Evolutionary conservation across 2,888 invertebrate species (phyloP), one percentile per base, ranked within the genome.

Genomic region (Temnothorax unifasciatus): DNA sequence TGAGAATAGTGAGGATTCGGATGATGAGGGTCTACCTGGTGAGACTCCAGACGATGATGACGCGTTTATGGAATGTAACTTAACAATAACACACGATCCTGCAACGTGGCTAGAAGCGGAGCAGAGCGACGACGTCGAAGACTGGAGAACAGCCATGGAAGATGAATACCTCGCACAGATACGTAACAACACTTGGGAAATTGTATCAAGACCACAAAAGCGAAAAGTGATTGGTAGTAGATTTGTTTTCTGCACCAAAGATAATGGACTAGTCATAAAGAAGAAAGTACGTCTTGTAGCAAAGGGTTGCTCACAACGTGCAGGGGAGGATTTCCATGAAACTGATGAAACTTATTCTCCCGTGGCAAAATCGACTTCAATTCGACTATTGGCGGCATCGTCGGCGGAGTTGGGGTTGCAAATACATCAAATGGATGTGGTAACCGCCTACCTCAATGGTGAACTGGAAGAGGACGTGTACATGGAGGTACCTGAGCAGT

Each of bases 221-320:
- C 64, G 66, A 8, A 77, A 66, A 41, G 18, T 41, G 5, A 77
- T 77, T n/a, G 63, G 61, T 15, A 63, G 38, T 5, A 44, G 81
- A 50, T 64, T 73, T 0, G 71, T 63, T 13, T 69, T 82, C 13
- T 50, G 13, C 15, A 54, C 63, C 5, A 64, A 82, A 34, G 59
- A 59, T 6, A 59, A 25, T 29, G 54, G 71, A 38, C 4, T 13
- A n/a, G 61, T 34, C 5, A 29, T 21, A 8, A 71, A 38, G 13
- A 81, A 63, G 34, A 81, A 76, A 6, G 76, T 81, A 18, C 61
- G 81, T 8, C 63, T 81, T 2, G 63, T 81, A 0, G 50, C 81
- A 21, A 71, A 71, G 29, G 63, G 81, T 3, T 81, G 81, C 61
- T 61, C 81, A 3, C 81, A 82, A 18, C 25, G 50, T 21, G 63